A percentile compares a stretch with the other conserved stretches of the same genome.
phyloP scores from a whole-genome alignment of 2,113 vertebrate genomes.

The Tichodroma muraria region DNA sequence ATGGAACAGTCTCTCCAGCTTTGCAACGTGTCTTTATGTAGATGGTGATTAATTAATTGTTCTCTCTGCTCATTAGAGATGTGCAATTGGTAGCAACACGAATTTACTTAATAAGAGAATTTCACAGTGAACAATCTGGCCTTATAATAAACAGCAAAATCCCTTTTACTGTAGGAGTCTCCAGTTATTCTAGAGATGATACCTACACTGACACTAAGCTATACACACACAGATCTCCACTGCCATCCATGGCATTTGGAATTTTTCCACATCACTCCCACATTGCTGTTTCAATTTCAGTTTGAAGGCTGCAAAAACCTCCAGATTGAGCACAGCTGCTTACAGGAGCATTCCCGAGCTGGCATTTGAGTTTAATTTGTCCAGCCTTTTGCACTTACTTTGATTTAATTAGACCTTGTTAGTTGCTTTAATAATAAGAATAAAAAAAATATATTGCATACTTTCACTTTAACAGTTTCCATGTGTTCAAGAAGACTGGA shows the following conservation, averaged over 20 bases:
- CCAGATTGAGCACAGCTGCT: not conserved
- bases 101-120: not conserved
- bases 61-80: not conserved
- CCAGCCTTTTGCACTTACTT: not conserved
- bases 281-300: not conserved
- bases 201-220: not conserved
- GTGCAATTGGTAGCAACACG: not conserved
- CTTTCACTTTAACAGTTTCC: not conserved
- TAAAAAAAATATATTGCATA: not conserved
- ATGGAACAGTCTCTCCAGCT: not conserved
- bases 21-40: not conserved
- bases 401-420: not conserved
- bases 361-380: not conserved
- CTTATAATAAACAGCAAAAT: not conserved
- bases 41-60: not conserved
- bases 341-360: not conserved
- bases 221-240: not conserved
- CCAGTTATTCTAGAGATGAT: not conserved
- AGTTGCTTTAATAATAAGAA: not conserved
- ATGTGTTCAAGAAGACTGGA: not conserved
- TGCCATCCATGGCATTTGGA: not conserved
- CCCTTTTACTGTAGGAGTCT: not conserved
- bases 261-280: not conserved
- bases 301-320: not conserved
- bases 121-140: not conserved